Base-by-base conservation (phyloP, 2,888 invertebrate species). In the Tuta absoluta region DNA sequence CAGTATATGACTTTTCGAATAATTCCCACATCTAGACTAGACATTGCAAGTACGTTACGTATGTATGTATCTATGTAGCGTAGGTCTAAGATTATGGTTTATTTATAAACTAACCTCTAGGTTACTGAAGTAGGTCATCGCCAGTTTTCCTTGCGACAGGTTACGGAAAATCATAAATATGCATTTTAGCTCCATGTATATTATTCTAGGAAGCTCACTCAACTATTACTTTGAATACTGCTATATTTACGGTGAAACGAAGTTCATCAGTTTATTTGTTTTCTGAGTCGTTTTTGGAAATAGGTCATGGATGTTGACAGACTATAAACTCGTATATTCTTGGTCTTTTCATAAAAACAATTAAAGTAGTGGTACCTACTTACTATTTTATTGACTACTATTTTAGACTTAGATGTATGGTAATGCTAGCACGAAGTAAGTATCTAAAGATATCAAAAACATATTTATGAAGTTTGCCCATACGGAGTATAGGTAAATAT, bases 291-390 rank as follows among this genome's bases (percentile, higher is more conserved):
- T 62, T 56, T 53, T 37, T 41, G 19, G 23, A 62, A 53, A 62
- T 62, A 56, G 62, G 62, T 62, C 62, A 62, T 41, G 62, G 62
- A 23, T 60, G 51, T 51, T 51, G 51, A 51, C 51, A 51, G 17
- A 21, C 21, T 51, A 51, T 51, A 51, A 51, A 51, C 12, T 17
- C 19, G 5, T 51, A 12, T 12, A 51, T 51, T 51, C 51, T 19
- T 51, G 19, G 19, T 51, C 23, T 12, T 23, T 51, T 51, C 23
- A 51, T 51, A 23, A 51, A 49, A 51, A 51, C 23, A 17, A 19
- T 11, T 19, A 12, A 51, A 7, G 10, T 33, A 33, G 1, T 7
- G n/a, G 5, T 17, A n/a, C n/a, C 7, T 1, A n/a, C 48, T 48
- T n/a, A 7, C 17, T 58, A n/a, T 7, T 14, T 12, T n/a, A 48